phyloP scores from a whole-genome alignment of 2,113 vertebrate genomes.

The Platichthys stellatus region DNA sequence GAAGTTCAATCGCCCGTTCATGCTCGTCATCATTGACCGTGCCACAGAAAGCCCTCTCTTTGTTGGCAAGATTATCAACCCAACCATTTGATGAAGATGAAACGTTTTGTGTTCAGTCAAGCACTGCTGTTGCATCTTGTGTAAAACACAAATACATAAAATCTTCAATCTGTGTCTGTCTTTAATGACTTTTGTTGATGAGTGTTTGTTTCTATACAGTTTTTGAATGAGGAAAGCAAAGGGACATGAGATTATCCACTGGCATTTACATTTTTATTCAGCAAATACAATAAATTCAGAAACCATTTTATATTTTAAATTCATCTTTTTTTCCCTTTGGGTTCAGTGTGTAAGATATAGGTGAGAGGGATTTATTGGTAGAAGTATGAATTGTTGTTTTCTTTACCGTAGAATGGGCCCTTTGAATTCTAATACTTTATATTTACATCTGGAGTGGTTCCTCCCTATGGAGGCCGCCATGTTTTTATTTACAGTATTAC shows the following conservation, averaged over 20 bases:
- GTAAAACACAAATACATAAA: slow-evolving; percentile 17
- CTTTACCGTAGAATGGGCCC: no score
- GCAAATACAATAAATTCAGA: no score
- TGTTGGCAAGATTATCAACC: slow-evolving; percentile 80
- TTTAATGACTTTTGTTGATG: neutral
- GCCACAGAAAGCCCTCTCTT: slow-evolving; percentile 74
- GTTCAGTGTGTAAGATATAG: no score
- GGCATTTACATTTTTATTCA: neutral
- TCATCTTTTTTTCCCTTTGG: no score
- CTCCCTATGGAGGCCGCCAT: no score
- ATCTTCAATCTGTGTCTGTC: slow-evolving; percentile 1
- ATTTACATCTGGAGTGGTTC: no score
- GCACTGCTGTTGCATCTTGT: neutral
- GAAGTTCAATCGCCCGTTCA: slow-evolving; percentile 80
- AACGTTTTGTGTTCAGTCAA: slow-evolving; percentile 1
- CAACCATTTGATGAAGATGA: slow-evolving; percentile 48
- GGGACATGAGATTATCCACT: neutral
- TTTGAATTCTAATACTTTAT: no score
- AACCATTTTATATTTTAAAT: no score
- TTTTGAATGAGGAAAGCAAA: neutral
- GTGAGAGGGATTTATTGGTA: no score
- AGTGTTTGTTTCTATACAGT: neutral
- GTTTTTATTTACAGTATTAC: no score
- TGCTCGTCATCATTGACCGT: slow-evolving; percentile 73
- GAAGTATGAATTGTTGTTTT: no score